Evolutionary conservation across 2,797 vertebrate genomes (phyloP).

Genomic region (Lateolabrax maculatus): DNA sequence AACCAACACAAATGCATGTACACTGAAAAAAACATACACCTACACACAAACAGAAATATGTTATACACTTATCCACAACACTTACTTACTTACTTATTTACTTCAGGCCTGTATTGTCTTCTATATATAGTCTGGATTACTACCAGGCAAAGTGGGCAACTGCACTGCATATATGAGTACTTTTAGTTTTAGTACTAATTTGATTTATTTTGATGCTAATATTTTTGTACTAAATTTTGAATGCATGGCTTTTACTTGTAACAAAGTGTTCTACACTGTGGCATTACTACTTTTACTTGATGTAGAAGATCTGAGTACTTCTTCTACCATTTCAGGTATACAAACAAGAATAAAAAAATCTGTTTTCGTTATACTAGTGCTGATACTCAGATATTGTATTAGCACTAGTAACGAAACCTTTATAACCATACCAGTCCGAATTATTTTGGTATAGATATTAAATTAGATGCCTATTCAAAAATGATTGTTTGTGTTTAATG

Average conservation of each 20-base stretch:
- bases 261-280: no score
- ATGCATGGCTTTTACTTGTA: no score
- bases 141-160: background rate
- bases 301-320: background rate
- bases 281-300: no score
- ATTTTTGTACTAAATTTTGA: no score
- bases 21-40: background rate
- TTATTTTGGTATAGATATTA: no score
- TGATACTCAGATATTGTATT: background rate
- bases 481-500: slow-evolving; percentile 20
- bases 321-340: no score
- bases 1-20: slow-evolving; percentile 1
- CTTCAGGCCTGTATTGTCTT: no score
- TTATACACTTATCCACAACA: background rate
- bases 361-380: no score
- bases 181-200: no score
- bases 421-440: no score
- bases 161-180: no score
- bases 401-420: background rate
- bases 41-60: background rate
- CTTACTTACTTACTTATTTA: background rate
- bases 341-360: background rate
- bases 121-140: background rate
- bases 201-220: no score
- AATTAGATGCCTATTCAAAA: background rate